Evolutionary conservation across 2,888 invertebrate genomes (phyloP).

Genomic region (Meta bourneti): DNA sequence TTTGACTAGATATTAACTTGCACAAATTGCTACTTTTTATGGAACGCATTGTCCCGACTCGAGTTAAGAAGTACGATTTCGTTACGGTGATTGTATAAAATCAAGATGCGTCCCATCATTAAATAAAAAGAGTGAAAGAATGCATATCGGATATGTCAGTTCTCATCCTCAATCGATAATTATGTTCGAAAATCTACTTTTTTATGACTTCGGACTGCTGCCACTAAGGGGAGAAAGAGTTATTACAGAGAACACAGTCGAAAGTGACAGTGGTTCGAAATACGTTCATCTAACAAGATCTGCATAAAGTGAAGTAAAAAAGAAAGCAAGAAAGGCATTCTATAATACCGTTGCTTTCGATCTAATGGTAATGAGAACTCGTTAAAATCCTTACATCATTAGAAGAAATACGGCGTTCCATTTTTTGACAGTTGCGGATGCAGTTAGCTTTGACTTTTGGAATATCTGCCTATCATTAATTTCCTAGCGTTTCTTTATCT

Average conservation of each 20-base stretch:
- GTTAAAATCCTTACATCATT: slow-evolving; percentile 42
- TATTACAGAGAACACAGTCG: background rate
- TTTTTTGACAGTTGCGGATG: slow-evolving; percentile 11
- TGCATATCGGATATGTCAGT: too few relatives aligned
- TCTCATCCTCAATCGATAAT: background rate
- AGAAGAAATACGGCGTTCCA: slow-evolving; percentile 6
- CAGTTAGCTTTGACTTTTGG: background rate
- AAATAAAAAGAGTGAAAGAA: too few relatives aligned
- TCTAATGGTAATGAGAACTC: slow-evolving; percentile 41
- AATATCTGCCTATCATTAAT: slow-evolving; percentile 23
- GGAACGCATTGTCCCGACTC: too few relatives aligned
- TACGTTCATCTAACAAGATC: slow-evolving; percentile 4
- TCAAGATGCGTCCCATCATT: too few relatives aligned
- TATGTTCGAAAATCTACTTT: background rate
- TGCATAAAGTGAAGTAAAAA: background rate
- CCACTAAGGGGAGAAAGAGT: background rate
- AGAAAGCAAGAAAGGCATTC: background rate
- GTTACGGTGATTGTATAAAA: too few relatives aligned
- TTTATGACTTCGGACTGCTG: background rate
- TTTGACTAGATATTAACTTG: too few relatives aligned
- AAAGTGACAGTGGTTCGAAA: background rate
- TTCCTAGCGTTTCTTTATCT: background rate
- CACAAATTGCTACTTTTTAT: too few relatives aligned
- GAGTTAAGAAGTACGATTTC: too few relatives aligned
- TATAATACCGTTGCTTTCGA: slow-evolving; percentile 26